A percentile compares a stretch with the other conserved stretches of the same genome.
phyloP scores from a whole-genome alignment of 2,888 invertebrate genomes.

The Pardosa pseudoannulata region DNA sequence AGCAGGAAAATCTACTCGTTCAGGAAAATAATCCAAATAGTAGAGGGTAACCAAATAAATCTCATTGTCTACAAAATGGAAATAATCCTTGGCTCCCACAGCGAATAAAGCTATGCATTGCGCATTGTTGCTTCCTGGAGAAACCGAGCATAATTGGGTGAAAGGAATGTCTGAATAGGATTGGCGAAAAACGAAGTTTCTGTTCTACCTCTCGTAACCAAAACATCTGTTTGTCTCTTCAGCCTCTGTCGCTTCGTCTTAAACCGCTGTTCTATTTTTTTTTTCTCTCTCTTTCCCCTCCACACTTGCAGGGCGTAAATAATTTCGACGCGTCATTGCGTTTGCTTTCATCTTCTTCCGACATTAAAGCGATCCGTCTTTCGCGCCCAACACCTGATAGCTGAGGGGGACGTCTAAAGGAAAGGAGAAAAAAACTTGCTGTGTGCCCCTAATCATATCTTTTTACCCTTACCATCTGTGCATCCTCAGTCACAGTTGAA shows the following conservation, averaged over 20 bases:
- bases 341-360: conserved; percentile 46
- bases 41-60: too few species aligned
- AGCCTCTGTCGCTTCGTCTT: not conserved
- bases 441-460: not conserved
- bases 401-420: too few species aligned
- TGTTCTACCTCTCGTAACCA: not conserved
- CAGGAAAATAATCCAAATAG: too few species aligned
- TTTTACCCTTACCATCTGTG: not conserved
- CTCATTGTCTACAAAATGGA: too few species aligned
- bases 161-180: too few species aligned
- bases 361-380: conserved; percentile 65
- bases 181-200: not conserved
- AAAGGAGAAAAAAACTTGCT: conserved; percentile 17
- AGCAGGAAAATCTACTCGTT: too few species aligned
- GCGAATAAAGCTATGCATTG: too few species aligned
- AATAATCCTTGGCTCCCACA: too few species aligned
- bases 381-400: conserved; percentile 57
- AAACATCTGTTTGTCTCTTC: conserved; percentile 49
- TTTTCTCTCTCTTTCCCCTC: not conserved
- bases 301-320: conserved; percentile 58
- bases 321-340: conserved; percentile 61
- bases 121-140: too few species aligned
- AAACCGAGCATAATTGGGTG: too few species aligned
- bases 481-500: not conserved
- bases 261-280: not conserved